Conservation (phyloP, 2,888 invertebrate species). For the Caenorhabditis auriculariae region DNA sequence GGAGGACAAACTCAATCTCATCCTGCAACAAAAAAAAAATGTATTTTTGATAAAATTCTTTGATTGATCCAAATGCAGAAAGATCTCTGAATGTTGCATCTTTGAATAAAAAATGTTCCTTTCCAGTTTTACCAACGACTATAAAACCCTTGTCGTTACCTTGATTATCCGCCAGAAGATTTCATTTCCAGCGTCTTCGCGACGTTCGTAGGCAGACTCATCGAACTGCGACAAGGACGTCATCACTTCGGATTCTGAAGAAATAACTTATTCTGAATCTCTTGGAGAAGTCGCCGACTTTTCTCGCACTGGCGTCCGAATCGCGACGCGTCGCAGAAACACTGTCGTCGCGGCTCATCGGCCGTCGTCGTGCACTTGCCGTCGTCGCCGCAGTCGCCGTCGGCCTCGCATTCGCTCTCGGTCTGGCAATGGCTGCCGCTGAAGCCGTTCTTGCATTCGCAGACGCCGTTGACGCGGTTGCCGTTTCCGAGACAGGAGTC, state of each 20-base stretch:
- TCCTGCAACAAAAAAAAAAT: slow-evolving; percentile 65
- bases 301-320: slow-evolving; percentile 66
- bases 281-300: slow-evolving; percentile 8
- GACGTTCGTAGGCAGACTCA: slow-evolving; percentile 37
- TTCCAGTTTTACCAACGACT: too few species aligned
- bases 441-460: slow-evolving; percentile 44
- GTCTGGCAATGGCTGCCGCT: slow-evolving; percentile 12
- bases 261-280: neutral
- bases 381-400: slow-evolving; percentile 79
- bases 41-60: too few species aligned
- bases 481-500: slow-evolving; percentile 86
- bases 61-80: too few species aligned
- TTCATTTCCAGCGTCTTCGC: slow-evolving; percentile 71
- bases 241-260: slow-evolving; percentile 29
- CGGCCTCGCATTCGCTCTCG: slow-evolving; percentile 79
- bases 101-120: neutral
- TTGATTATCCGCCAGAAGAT: slow-evolving; percentile 79
- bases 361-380: slow-evolving; percentile 78
- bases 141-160: too few species aligned
- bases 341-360: slow-evolving; percentile 65
- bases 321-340: slow-evolving; percentile 87
- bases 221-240: slow-evolving; percentile 42
- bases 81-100: too few species aligned
- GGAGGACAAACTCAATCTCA: slow-evolving; percentile 83
- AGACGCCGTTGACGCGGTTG: slow-evolving; percentile 51